phyloP scores from a whole-genome alignment of 2,113 vertebrate genomes.

The Oreocharis arfaki region DNA sequence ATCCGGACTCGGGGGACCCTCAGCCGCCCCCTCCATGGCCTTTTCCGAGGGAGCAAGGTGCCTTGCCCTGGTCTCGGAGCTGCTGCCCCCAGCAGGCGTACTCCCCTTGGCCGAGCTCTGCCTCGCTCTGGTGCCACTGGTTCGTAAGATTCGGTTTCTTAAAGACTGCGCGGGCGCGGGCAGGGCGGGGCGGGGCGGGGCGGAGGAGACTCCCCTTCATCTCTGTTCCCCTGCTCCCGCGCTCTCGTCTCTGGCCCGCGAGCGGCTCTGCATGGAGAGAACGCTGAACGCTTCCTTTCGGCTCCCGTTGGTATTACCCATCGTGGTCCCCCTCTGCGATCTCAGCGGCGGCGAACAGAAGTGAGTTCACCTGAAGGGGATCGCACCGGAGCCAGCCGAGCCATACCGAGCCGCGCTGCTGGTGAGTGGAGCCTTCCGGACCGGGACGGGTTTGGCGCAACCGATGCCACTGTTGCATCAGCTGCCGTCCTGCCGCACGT shows the following conservation, averaged over 20 bases:
- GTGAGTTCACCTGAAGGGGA: neutral
- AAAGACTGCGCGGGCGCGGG: rapidly evolving
- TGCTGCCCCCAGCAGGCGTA: neutral
- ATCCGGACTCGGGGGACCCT: too few species aligned
- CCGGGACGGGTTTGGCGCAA: neutral
- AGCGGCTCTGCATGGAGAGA: rapidly evolving
- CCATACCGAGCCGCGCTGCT: neutral
- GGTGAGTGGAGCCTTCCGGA: neutral
- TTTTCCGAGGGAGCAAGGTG: neutral
- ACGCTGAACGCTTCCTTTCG: neutral
- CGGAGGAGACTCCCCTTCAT: too few species aligned
- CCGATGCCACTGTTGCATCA: neutral
- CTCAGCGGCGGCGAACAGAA: neutral
- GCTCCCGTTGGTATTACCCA: rapidly evolving
- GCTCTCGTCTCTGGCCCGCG: neutral
- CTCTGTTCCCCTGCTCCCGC: rapidly evolving
- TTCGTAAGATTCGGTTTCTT: rapidly evolving
- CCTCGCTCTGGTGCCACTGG: neutral
- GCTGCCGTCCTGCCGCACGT: neutral
- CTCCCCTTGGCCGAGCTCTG: too few species aligned
- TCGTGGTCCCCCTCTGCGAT: rapidly evolving
- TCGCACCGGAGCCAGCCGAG: too few species aligned
- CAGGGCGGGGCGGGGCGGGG: too few species aligned
- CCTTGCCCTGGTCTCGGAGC: neutral
- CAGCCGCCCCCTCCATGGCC: neutral